A percentile compares a stretch with the other conserved stretches of the same genome.
phyloP scores from a whole-genome alignment of 2,113 vertebrate genomes.

The Potamarius usumacintae region DNA sequence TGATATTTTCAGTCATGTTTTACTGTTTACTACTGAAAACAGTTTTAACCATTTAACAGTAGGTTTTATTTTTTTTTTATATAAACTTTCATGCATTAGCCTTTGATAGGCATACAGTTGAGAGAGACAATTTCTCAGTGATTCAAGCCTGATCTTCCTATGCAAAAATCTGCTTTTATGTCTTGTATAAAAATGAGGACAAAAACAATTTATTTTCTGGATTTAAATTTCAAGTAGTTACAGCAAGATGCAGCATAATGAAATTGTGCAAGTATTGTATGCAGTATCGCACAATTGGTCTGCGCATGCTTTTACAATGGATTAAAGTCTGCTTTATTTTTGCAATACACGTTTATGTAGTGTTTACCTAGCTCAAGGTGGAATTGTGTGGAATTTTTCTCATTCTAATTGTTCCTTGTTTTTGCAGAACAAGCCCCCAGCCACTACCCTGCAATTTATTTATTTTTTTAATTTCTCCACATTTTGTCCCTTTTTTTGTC shows the following conservation, averaged over 20 bases:
- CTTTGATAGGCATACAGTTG: neutral
- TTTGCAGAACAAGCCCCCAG: slow-evolving; percentile 64
- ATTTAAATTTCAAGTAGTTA: neutral
- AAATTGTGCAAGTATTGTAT: neutral
- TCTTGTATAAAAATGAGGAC: neutral
- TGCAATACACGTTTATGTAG: neutral
- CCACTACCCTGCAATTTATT: slow-evolving; percentile 27
- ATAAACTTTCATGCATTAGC: neutral
- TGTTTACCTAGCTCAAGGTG: neutral
- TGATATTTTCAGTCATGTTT: neutral
- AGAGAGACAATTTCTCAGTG: neutral
- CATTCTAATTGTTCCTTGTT: slow-evolving; percentile 25
- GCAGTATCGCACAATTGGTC: neutral
- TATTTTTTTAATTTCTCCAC: slow-evolving; percentile 14
- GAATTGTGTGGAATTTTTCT: neutral
- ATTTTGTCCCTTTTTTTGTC: slow-evolving; percentile 39
- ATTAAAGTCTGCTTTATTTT: neutral
- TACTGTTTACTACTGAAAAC: neutral
- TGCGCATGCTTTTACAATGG: neutral
- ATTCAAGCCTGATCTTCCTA: neutral
- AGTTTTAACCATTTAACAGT: neutral
- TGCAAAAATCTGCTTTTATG: neutral
- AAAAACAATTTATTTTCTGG: neutral
- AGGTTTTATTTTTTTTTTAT: neutral
- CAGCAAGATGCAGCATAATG: neutral